Base-by-base conservation (phyloP, 2,113 vertebrate genomes). In the Scatophagus argus region DNA sequence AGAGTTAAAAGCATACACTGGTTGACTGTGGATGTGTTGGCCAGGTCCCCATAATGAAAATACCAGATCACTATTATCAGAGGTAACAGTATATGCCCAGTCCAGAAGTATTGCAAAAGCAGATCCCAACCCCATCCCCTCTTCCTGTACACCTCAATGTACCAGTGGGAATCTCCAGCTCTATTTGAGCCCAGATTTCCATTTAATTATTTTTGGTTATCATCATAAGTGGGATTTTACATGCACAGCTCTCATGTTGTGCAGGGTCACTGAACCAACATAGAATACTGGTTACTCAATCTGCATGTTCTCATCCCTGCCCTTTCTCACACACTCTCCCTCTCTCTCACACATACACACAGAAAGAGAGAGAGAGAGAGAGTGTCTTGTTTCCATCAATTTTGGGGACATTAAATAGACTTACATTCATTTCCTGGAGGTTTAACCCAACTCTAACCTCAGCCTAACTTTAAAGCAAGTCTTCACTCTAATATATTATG, bases 1-100 rank as follows among this genome's bases (percentile, higher is more conserved):
- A 90, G 86, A 92, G 95, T 96, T 96, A 96, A 83, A 96, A 94
- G 93, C 91, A 93, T 92, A 88, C 83, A 92, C 56, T 95, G 94
- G 93, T 93, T 80, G 94, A 85, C 74, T 91, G 39, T 77, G 46
- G 29, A 86, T 84, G 77, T 90, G 90, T 94, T 96, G 94, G 95
- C 95, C 89, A 82, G 86, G 87, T 89, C 80, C 91, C 83, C 85
- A 23, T 96, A 95, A 97, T 94, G 96, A 96, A 95, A 96, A 96
- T 94, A 94, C 92, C 95, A 96, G 94, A 95, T 94, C 92, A 90
- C 88, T 88, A 94, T 90, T 93, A 93, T 95, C 92, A 91, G 93
- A 93, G 95, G 93, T 94, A 95, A 95, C 83, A n/a, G n/a, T n/a
- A n/a, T n/a, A n/a, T n/a, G n/a, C n/a, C n/a, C n/a, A n/a, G n/a